A percentile compares a stretch with the other conserved stretches of the same genome.
Conservation (phyloP, 2,888 invertebrate genomes). For the Ctenicera cuprea region DNA sequence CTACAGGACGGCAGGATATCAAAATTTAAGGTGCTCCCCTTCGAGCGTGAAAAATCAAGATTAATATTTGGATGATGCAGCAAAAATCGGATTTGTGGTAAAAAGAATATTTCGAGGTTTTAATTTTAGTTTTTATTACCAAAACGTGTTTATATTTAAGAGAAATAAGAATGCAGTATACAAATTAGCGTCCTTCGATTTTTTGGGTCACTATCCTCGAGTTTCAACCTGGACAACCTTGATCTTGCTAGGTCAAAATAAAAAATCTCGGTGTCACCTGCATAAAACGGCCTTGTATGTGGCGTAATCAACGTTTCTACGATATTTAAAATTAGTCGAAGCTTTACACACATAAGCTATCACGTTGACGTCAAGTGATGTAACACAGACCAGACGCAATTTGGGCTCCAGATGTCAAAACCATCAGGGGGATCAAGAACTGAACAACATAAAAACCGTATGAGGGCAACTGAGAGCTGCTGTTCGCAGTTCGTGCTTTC, state of each 20-base stretch:
- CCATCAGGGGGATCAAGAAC: slow-evolving; percentile 13
- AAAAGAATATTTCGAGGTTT: too few species aligned
- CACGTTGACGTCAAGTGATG: neutral
- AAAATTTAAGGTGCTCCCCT: neutral
- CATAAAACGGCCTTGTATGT: neutral
- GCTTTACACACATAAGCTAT: neutral
- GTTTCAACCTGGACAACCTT: slow-evolving; percentile 15
- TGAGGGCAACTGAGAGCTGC: neutral
- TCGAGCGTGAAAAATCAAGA: neutral
- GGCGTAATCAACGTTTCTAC: neutral
- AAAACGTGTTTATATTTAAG: too few species aligned
- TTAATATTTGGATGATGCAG: neutral
- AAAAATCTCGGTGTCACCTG: slow-evolving; percentile 29
- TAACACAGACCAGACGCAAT: slow-evolving; percentile 39
- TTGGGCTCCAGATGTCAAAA: slow-evolving; percentile 40
- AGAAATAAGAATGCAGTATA: neutral
- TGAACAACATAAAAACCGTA: slow-evolving; percentile 10
- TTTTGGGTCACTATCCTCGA: slow-evolving; percentile 19
- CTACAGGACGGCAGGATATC: neutral
- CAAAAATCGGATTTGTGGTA: neutral
- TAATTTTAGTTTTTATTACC: too few species aligned
- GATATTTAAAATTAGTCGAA: neutral
- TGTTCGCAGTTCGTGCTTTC: slow-evolving; percentile 13
- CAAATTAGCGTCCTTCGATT: neutral
- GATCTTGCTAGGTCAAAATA: slow-evolving; percentile 31